Conservation (phyloP, 2,888 invertebrate genomes). For the Lepidocyrtoides sp. region DNA sequence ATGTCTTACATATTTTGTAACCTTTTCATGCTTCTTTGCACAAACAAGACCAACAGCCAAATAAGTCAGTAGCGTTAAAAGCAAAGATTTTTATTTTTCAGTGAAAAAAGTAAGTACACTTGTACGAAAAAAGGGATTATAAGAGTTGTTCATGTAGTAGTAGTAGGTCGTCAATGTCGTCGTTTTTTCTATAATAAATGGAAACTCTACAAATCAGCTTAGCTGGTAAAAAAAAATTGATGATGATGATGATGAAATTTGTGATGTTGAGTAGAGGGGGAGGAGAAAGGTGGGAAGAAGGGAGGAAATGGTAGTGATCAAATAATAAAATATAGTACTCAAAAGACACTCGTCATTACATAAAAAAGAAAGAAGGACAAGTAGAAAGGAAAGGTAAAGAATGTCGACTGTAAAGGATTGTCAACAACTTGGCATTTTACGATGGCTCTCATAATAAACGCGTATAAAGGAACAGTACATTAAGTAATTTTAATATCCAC, state of each 20-base stretch:
- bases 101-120: neutral
- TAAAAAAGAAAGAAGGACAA: neutral
- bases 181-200: neutral
- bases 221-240: neutral
- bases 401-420: neutral
- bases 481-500: neutral
- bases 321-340: neutral
- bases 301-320: neutral
- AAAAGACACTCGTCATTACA: neutral
- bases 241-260: neutral
- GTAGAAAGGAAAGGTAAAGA: neutral
- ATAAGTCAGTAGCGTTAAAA: no score
- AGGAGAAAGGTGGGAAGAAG: no score
- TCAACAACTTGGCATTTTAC: neutral
- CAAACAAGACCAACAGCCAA: no score
- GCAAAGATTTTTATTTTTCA: neutral
- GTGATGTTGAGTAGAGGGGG: neutral
- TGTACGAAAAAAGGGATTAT: no score
- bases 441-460: neutral
- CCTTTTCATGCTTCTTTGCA: no score
- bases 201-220: neutral
- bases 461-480: neutral
- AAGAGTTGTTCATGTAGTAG: no score
- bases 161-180: no score
- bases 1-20: no score